These are phyloP conservation scores for Morus bassanus DNA, from an alignment of 2,797 vertebrate genomes.

Conservation along the genomic window DNA sequence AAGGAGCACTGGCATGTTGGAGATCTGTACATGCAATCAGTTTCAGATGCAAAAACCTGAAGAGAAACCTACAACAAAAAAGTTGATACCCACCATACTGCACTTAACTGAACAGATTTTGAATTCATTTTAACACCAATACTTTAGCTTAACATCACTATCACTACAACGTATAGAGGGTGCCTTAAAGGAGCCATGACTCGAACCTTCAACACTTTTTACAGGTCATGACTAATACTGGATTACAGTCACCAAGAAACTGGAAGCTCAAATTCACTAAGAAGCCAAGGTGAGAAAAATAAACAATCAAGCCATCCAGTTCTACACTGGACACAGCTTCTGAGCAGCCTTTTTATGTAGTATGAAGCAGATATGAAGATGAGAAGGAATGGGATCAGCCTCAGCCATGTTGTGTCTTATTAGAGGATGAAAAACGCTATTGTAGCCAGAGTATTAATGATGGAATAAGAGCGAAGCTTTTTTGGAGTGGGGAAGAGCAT, in stretches of 20 bases:
- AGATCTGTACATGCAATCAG: neutral
- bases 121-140: neutral
- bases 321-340: neutral
- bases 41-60: neutral
- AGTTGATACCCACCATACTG: neutral
- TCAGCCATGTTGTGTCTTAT: neutral
- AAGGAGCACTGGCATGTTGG: neutral
- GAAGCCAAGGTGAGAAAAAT: neutral
- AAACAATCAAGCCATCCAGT: neutral
- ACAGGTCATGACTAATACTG: neutral
- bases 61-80: neutral
- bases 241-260: neutral
- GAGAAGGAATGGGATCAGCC: neutral
- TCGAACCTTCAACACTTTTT: neutral
- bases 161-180: neutral
- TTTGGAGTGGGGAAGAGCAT: neutral
- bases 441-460: neutral
- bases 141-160: neutral
- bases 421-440: neutral
- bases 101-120: neutral
- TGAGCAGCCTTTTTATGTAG: neutral
- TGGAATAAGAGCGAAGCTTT: neutral
- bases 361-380: neutral
- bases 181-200: neutral
- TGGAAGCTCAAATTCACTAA: neutral